A percentile compares a stretch with the other conserved stretches of the same genome.
These are phyloP conservation scores for Parnassius smintheus DNA, from an alignment of 2,888 invertebrate species.

Conservation along the genomic window DNA sequence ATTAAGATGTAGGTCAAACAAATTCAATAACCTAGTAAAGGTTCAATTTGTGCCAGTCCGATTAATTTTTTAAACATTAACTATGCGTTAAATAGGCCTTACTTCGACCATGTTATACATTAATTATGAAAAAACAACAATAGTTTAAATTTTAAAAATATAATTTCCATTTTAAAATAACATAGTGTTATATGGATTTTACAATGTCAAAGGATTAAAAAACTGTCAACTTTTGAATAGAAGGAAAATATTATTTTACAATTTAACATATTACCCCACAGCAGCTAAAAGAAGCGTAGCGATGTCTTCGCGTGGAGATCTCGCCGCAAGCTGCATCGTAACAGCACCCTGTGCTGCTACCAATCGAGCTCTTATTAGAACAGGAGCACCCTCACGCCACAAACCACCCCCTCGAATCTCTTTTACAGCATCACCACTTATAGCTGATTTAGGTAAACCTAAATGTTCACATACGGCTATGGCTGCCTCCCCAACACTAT, in stretches of 20 bases:
- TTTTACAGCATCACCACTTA: constrained; percentile 55
- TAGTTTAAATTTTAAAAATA: too few species aligned
- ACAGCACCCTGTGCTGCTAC: constrained; percentile 87
- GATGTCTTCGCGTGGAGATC: constrained; percentile 90
- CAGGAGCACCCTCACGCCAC: constrained; percentile 93
- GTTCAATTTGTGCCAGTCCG: too few species aligned
- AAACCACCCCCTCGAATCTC: constrained; percentile 81
- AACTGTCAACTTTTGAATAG: not conserved
- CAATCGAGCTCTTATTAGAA: constrained; percentile 91
- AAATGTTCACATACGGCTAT: constrained; percentile 57
- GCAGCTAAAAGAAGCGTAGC: constrained; percentile 92
- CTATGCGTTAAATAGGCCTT: too few species aligned
- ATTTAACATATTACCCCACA: constrained; percentile 82
- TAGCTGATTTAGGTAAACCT: constrained; percentile 50
- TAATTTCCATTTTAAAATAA: not conserved
- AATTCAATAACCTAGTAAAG: too few species aligned
- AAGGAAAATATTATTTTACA: not conserved
- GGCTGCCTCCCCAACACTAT: constrained; percentile 52
- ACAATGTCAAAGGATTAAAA: not conserved
- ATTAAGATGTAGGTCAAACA: too few species aligned
- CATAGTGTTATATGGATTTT: not conserved
- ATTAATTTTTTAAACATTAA: too few species aligned
- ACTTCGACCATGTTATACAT: too few species aligned
- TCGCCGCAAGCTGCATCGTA: constrained; percentile 95
- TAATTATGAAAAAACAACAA: too few species aligned